Evolutionary conservation across 2,888 invertebrate species (phyloP), one percentile per base, ranked within the genome.

Genomic region (Heliconius cydno): DNA sequence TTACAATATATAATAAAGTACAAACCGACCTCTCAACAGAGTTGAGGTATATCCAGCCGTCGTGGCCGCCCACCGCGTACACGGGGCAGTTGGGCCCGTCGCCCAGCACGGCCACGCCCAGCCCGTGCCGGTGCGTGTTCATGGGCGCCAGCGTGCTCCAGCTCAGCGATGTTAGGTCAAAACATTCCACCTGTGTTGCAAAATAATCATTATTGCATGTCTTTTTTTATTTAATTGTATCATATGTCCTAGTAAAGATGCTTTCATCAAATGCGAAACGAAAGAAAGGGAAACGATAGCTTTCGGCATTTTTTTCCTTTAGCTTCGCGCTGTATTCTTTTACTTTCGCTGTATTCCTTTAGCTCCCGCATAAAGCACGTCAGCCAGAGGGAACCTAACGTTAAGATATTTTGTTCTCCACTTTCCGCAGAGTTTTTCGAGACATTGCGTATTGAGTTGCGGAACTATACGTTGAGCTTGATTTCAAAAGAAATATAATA

Each of bases 31-130:
- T 87, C 94, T 99, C 99, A 0, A 98, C 99, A 0, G 98, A 98
- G 90, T 98, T 98, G 70, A 99, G 95, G 90, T 98, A 99, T 87
- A 98, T 98, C 98, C 98, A 98, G 28, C 98, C 99, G 91, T 99
- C 99, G 89, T 99, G 99, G 0, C 99, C 99, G 2, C 99, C 99
- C 5, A 99, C 98, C 0, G 98, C 99, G 93, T 99, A 99, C 80
- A 99, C 95, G 0, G 98, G 98, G 0, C 98, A 97, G 85, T 96
- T 96, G 3, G 95, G 91, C 0, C 96, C 96, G 78, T 97, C 96
- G 38, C 97, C 97, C 73, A 98, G 95, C 57, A 97, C 97, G 3
- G 97, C 97, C 41, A 98, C 97, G 19, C 97, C 97, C 80, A 97
- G 92, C 0, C 97, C 97, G 89, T 98, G 97, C 4, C 98, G 95